Evolutionary conservation across 2,113 vertebrate species (phyloP).

Genomic region (Chaetops frenatus): DNA sequence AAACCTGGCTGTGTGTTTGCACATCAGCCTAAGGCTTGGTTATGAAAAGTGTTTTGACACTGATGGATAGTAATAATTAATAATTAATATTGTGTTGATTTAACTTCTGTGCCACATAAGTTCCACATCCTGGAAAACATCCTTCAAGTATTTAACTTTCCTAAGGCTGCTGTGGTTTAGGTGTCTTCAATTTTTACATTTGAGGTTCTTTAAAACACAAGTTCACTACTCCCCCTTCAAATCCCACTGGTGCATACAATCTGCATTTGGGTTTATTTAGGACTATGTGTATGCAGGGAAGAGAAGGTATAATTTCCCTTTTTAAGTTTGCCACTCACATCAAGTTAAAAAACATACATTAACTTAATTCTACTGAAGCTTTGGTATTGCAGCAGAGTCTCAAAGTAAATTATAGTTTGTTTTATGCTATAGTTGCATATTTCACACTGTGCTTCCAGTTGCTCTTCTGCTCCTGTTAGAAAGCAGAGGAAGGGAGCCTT

Average conservation of each 20-base stretch:
- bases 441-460: background rate
- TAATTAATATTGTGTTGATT: background rate
- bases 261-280: background rate
- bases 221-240: background rate
- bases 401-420: background rate
- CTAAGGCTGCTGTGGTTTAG: background rate
- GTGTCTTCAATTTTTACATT: background rate
- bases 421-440: background rate
- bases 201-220: background rate
- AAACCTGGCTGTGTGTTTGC: background rate
- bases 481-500: background rate
- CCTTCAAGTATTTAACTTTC: background rate
- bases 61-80: background rate
- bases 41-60: background rate
- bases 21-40: background rate
- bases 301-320: background rate
- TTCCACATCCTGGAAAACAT: background rate
- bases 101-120: background rate
- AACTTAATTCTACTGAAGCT: background rate
- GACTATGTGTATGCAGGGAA: accelerated
- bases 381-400: background rate
- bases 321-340: background rate
- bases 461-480: background rate
- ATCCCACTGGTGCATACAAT: background rate
- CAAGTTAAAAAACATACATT: background rate